Evolutionary conservation across 2,113 vertebrate genomes (phyloP), one percentile per base, ranked within the genome.

Genomic region (Paracanthobrama guichenoti): DNA sequence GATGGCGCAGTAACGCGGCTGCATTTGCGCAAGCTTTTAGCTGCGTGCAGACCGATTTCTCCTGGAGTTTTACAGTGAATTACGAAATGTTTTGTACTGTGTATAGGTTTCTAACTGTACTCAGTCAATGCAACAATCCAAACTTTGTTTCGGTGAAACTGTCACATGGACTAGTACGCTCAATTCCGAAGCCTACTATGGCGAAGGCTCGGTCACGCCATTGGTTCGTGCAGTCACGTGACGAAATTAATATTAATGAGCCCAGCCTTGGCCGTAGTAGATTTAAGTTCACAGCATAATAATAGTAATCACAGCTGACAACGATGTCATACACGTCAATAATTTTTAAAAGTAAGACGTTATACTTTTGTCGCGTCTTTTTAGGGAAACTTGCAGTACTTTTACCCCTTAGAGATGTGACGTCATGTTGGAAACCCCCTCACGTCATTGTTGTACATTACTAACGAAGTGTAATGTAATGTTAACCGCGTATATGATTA

Each of bases 1-100:
- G 85, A 93, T 93, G 92, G 90, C 91, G 91, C 85, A 81, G 28
- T 71, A 42, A 84, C 42, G 55, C 79, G 67, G 50, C 66, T 80
- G 81, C 62, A 64, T 53, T 24, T 69, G 60, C 74, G 46, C 78
- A 75, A 57, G 6, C 60, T 8, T 67, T 53, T 2, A 67, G 6
- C 77, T 18, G 12, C 24, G 72, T 46, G 3, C 20, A 14, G 0
- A 2, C n/a, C 12, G 44, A 11, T 28, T 31, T 66, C 4, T 12
- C 24, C n/a, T 2, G 8, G 4, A 48, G 13, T 48, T 28, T 80
- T 48, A 28, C 13, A 79, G 20, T n/a, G 6, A 24, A 42, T 26
- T 26, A 16, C 4, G 0, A 9, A 26, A 26, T 8, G 1, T 62
- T 4, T 26, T 48, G 39, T 13, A 22, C 18, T 44, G 14, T 80